A percentile compares a stretch with the other conserved stretches of the same genome.
Conservation (phyloP, 2,797 vertebrate genomes). For the Manis javanica region DNA sequence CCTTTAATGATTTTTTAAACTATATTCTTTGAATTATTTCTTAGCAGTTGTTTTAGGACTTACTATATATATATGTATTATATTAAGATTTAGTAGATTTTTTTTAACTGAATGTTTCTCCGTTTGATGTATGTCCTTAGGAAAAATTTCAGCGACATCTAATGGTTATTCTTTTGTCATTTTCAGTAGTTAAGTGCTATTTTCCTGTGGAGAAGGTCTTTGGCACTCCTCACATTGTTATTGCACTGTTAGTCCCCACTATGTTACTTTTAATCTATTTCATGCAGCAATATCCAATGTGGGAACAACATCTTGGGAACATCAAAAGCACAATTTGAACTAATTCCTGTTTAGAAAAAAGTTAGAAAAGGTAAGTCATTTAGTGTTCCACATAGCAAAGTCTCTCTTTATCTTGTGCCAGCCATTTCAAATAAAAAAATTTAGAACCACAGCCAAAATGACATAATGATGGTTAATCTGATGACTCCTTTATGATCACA, state of each 20-base stretch:
- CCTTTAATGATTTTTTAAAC: constrained; percentile 16
- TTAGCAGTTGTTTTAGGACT: background rate
- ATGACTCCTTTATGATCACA: constrained; percentile 43
- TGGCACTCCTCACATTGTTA: background rate
- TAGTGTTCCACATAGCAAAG: constrained; percentile 37
- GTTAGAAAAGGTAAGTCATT: constrained; percentile 65
- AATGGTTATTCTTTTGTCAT: constrained; percentile 18
- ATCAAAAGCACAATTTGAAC: constrained; percentile 33
- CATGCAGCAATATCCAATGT: constrained; percentile 25
- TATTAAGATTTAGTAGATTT: constrained; percentile 9
- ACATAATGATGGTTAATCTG: constrained; percentile 34
- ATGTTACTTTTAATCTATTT: constrained; percentile 46
- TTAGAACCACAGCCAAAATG: constrained; percentile 61
- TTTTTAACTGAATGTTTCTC: background rate
- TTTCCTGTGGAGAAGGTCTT: background rate
- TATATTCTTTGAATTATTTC: background rate
- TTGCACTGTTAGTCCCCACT: background rate
- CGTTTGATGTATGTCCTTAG: background rate
- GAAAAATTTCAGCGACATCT: background rate
- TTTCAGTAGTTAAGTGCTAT: constrained; percentile 22
- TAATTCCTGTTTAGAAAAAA: constrained; percentile 61
- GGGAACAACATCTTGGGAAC: constrained; percentile 39
- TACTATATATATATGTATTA: background rate
- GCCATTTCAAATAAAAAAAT: constrained; percentile 69
- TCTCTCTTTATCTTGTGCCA: constrained; percentile 70